These are phyloP conservation scores for Drosophila rubida DNA, from an alignment of 2,888 invertebrate genomes.

Conservation along the genomic window DNA sequence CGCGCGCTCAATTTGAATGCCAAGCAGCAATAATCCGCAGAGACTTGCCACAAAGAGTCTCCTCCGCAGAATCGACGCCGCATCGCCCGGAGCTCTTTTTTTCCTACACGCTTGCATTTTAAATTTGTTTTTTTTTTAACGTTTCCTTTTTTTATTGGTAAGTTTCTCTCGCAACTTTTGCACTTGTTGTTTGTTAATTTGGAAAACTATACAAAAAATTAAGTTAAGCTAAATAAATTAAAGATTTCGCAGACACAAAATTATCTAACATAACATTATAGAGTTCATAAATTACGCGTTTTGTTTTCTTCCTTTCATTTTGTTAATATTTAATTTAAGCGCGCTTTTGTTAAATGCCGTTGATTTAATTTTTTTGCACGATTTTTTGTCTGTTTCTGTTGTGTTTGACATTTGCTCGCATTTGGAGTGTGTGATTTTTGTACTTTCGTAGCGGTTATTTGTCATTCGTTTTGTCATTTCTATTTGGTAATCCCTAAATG, in stretches of 20 bases:
- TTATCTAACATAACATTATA: slow-evolving; percentile 26
- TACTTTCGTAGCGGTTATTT: slow-evolving; percentile 41
- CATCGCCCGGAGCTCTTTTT: slow-evolving; percentile 61
- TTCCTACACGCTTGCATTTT: slow-evolving; percentile 71
- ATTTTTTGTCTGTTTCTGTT: slow-evolving; percentile 14
- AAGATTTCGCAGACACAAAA: slow-evolving; percentile 10
- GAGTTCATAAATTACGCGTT: slow-evolving; percentile 7
- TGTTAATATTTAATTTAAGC: slow-evolving; percentile 31
- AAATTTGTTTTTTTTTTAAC: slow-evolving; percentile 21
- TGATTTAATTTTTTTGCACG: slow-evolving; percentile 50
- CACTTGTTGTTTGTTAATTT: slow-evolving; percentile 64
- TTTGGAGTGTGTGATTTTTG: slow-evolving; percentile 39
- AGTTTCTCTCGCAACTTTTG: slow-evolving; percentile 66
- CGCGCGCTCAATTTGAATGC: slow-evolving; percentile 79
- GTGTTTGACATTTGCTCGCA: slow-evolving; percentile 52
- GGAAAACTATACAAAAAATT: slow-evolving; percentile 35
- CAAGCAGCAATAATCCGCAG: slow-evolving; percentile 80
- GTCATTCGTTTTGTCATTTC: too few relatives aligned
- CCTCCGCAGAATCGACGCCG: slow-evolving; percentile 54
- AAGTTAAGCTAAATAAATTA: slow-evolving; percentile 33
- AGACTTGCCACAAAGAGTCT: slow-evolving; percentile 68
- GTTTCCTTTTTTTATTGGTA: slow-evolving; percentile 17
- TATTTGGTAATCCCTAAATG: slow-evolving; percentile 58
- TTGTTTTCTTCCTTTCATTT: slow-evolving; percentile 20
- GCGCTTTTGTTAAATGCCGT: slow-evolving; percentile 40